These are phyloP conservation scores for Clarias gariepinus DNA, from an alignment of 2,113 vertebrate genomes.

Conservation along the genomic window DNA sequence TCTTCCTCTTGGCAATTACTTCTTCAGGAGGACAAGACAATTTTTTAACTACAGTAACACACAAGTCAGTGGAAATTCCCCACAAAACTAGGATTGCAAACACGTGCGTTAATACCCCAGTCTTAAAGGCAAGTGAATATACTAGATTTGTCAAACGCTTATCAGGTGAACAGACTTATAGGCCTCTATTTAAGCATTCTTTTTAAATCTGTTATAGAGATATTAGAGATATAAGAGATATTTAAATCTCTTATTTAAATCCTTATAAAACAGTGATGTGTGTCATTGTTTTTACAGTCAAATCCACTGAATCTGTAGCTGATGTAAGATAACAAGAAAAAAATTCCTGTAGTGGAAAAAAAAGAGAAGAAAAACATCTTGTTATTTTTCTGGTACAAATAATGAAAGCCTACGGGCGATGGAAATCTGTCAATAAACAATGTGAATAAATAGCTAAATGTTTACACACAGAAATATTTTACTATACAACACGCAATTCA, in stretches of 20 bases:
- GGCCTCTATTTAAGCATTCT: background rate
- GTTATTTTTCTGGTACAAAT: background rate
- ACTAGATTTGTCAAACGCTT: background rate
- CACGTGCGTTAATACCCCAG: background rate
- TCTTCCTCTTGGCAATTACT: conserved; percentile 20
- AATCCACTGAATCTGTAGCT: background rate
- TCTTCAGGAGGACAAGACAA: conserved; percentile 14
- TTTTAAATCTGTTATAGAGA: background rate
- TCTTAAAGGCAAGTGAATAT: background rate
- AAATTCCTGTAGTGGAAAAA: background rate
- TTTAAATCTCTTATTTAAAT: too few relatives aligned
- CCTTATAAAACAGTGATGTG: background rate
- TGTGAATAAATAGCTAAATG: background rate
- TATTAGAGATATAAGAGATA: too few relatives aligned
- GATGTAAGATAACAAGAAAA: background rate
- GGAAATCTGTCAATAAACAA: background rate
- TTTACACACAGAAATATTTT: background rate
- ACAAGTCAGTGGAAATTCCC: background rate
- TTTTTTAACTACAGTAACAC: conserved; percentile 21
- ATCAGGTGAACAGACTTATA: background rate
- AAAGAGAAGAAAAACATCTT: background rate
- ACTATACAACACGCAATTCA: background rate
- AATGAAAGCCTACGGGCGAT: background rate
- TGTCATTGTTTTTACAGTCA: background rate
- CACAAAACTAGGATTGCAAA: conserved; percentile 2